Evolutionary conservation across 2,113 vertebrate genomes (phyloP).

Genomic region (Lepus americanus): DNA sequence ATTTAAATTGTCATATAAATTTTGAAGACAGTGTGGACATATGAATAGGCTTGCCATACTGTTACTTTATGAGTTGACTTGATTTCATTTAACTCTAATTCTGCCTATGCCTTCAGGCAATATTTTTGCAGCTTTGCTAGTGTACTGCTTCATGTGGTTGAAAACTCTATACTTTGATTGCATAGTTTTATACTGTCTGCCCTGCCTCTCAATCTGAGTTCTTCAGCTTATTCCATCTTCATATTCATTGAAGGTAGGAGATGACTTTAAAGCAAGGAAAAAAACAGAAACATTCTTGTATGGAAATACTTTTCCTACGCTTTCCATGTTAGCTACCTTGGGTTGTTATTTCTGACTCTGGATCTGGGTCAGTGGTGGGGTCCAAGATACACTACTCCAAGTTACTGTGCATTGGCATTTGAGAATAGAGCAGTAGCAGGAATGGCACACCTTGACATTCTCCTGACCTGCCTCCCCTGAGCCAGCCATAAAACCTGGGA

Average conservation of each 20-base stretch:
- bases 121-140: neutral
- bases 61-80: neutral
- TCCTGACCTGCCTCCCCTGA: neutral
- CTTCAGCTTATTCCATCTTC: neutral
- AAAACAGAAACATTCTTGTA: neutral
- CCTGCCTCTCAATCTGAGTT: neutral
- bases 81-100: neutral
- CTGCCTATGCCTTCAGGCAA: neutral
- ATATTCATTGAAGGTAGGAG: neutral
- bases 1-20: neutral
- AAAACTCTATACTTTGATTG: neutral
- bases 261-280: neutral
- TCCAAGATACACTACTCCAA: neutral
- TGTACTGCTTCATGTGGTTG: neutral
- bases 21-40: neutral
- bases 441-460: neutral
- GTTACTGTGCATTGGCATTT: too few species aligned
- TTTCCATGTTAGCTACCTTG: neutral
- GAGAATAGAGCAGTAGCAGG: neutral
- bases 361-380: neutral
- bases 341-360: neutral
- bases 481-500: neutral
- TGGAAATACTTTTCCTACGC: neutral
- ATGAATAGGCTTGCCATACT: neutral
- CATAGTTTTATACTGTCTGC: neutral